Evolutionary conservation across 2,797 vertebrate species (phyloP).

Genomic region (Glyptemys insculpta): DNA sequence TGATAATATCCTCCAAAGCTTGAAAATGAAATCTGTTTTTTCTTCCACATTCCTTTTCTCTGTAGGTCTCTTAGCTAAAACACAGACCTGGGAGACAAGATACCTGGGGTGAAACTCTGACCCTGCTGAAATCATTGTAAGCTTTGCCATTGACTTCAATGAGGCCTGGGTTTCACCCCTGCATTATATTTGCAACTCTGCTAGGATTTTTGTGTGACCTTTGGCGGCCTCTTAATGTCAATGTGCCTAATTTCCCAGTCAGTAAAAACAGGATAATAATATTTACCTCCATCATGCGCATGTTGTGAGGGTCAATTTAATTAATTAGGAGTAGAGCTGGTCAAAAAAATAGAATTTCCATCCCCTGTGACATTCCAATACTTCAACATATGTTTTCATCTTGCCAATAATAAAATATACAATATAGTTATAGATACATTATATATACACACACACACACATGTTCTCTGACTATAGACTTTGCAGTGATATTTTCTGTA

Average conservation of each 20-base stretch:
- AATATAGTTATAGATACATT: not conserved
- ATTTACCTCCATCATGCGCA: not conserved
- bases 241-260: not conserved
- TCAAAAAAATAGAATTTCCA: not conserved
- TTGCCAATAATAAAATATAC: not conserved
- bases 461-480: not conserved
- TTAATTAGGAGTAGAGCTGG: slow-evolving; percentile 6
- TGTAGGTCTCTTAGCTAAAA: not conserved
- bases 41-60: slow-evolving; percentile 27
- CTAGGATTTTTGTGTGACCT: slow-evolving; percentile 19
- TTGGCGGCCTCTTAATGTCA: slow-evolving; percentile 7
- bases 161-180: not conserved
- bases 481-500: not conserved
- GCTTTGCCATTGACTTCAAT: not conserved
- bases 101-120: not conserved
- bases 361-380: not conserved
- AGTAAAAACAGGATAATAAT: slow-evolving; percentile 13
- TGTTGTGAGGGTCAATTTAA: slow-evolving; percentile 22
- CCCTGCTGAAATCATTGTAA: not conserved
- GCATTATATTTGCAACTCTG: not conserved
- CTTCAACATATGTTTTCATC: not conserved
- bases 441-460: not conserved
- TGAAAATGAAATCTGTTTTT: slow-evolving; percentile 60
- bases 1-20: slow-evolving; percentile 43
- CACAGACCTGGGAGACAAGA: not conserved